phyloP scores from a whole-genome alignment of 2,113 vertebrate genomes.

The Lagenorhynchus albirostris region DNA sequence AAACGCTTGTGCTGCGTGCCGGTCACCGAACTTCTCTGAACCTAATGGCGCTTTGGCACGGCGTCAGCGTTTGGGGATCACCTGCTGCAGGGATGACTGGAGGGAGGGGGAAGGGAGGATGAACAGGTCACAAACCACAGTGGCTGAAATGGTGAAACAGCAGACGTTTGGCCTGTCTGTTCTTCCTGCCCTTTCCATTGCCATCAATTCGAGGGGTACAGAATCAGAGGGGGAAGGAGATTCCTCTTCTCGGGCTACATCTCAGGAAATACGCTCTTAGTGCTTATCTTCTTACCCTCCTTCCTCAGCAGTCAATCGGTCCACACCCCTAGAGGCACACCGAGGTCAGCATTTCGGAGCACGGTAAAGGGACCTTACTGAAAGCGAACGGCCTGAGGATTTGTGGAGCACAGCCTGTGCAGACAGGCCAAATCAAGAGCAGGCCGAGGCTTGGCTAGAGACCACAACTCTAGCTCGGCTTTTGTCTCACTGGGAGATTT shows the following conservation, averaged over 20 bases:
- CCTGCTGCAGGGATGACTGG: not conserved
- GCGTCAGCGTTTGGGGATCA: not conserved
- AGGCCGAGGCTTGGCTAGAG: not conserved
- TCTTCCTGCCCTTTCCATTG: not conserved
- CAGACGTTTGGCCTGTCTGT: no score
- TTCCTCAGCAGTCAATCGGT: not conserved
- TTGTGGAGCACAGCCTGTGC: not conserved
- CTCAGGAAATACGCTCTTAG: not conserved
- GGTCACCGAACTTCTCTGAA: not conserved
- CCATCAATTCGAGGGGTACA: not conserved
- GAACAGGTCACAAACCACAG: not conserved
- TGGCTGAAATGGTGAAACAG: not conserved
- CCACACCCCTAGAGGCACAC: not conserved
- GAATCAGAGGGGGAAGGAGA: not conserved
- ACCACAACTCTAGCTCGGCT: not conserved
- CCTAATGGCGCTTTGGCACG: not conserved
- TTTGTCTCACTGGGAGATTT: not conserved
- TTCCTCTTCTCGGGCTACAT: not conserved
- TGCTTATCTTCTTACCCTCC: not conserved
- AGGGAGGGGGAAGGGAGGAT: not conserved
- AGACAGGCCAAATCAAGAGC: not conserved
- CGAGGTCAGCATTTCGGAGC: not conserved
- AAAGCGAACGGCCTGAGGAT: not conserved
- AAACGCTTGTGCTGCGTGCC: not conserved
- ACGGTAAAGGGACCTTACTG: not conserved